These are phyloP conservation scores for Dendroctonus valens DNA, from an alignment of 1,140 invertebrate species.

Conservation along the genomic window DNA sequence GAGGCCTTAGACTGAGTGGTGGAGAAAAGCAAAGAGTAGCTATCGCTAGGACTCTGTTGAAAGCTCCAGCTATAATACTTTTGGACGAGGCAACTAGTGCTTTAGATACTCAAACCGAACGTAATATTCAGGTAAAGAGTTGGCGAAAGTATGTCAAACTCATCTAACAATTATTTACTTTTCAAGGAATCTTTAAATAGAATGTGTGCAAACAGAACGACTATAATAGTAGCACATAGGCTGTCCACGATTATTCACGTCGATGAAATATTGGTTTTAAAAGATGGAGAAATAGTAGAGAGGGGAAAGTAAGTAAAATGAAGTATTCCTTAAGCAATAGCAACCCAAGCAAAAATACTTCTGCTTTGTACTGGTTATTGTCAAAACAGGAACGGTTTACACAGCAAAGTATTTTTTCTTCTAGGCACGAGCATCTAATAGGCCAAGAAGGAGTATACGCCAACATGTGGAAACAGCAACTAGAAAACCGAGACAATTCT, in stretches of 20 bases:
- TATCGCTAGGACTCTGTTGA: slow-evolving; percentile 87
- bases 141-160: neutral
- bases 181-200: slow-evolving; percentile 60
- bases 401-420: slow-evolving; percentile 54
- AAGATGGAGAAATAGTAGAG: slow-evolving; percentile 89
- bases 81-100: slow-evolving; percentile 90
- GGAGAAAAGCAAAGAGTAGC: slow-evolving; percentile 94
- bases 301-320: slow-evolving; percentile 65
- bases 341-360: too few relatives aligned
- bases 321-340: neutral
- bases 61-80: slow-evolving; percentile 73
- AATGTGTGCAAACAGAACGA: slow-evolving; percentile 81
- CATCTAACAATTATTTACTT: neutral
- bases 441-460: slow-evolving; percentile 68
- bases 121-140: slow-evolving; percentile 70
- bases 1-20: slow-evolving; percentile 77
- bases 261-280: slow-evolving; percentile 88
- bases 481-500: slow-evolving; percentile 54
- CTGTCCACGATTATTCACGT: slow-evolving; percentile 92
- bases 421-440: slow-evolving; percentile 77
- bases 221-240: slow-evolving; percentile 89
- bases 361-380: neutral
- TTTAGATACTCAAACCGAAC: slow-evolving; percentile 79
- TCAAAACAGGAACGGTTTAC: neutral
- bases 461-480: slow-evolving; percentile 87